These are phyloP conservation scores for Escarpia spicata DNA, from an alignment of 2,888 invertebrate species.

Conservation along the genomic window DNA sequence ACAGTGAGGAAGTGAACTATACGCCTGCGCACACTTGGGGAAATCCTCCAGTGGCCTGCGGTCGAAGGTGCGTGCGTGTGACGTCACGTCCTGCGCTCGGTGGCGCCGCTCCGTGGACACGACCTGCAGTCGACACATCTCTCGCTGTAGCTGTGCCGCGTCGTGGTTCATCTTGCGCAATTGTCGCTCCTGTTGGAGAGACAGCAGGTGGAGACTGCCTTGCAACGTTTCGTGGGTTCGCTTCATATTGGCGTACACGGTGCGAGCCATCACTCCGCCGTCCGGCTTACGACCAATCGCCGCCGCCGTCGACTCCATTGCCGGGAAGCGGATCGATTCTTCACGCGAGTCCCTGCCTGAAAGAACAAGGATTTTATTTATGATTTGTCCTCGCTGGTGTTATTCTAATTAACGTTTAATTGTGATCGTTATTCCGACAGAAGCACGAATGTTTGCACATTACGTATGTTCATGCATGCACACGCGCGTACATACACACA, in stretches of 20 bases:
- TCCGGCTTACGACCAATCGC: not conserved
- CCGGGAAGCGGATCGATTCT: not conserved
- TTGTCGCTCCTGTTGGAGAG: not conserved
- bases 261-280: not conserved
- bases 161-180: not conserved
- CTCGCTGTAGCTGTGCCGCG: not conserved
- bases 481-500: no score
- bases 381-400: not conserved
- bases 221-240: not conserved
- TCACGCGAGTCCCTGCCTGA: not conserved
- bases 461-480: no score
- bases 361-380: not conserved
- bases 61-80: not conserved
- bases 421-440: no score
- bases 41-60: not conserved
- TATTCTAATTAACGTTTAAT: no score
- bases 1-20: not conserved
- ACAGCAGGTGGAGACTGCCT: not conserved
- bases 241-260: constrained; percentile 4
- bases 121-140: constrained; percentile 7
- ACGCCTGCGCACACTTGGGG: not conserved
- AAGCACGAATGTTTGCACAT: not conserved
- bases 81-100: not conserved
- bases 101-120: not conserved
- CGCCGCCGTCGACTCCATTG: not conserved